These are phyloP conservation scores for Cheirogaleus major DNA, from an alignment of 2,797 vertebrate species.

Conservation along the genomic window DNA sequence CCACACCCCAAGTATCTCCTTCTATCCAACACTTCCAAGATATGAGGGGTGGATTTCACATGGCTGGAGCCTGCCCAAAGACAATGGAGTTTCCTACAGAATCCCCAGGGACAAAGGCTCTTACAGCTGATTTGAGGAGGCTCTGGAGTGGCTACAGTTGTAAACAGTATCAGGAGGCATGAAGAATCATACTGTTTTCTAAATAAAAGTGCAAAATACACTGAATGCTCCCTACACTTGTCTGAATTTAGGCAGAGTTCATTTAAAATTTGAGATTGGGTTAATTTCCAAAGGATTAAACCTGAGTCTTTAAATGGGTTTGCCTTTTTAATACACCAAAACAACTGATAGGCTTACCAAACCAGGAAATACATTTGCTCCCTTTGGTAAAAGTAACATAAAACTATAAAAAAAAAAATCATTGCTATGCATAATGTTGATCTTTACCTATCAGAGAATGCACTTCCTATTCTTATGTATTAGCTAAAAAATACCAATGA, in stretches of 20 bases:
- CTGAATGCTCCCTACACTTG: neutral
- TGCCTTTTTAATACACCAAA: conserved; percentile 45
- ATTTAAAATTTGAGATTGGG: neutral
- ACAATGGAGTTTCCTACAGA: neutral
- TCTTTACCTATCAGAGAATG: conserved; percentile 7
- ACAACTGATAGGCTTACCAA: neutral
- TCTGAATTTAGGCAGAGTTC: neutral
- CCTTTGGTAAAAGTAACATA: conserved; percentile 22
- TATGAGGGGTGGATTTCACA: neutral
- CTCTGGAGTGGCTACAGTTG: neutral
- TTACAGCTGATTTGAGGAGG: neutral
- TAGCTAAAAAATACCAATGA: conserved; percentile 33
- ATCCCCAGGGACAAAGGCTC: neutral
- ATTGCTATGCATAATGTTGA: neutral
- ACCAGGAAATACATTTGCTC: neutral
- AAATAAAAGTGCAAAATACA: neutral
- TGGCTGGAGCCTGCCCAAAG: neutral
- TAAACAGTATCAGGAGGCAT: neutral
- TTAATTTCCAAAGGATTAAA: conserved; percentile 53
- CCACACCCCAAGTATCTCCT: neutral
- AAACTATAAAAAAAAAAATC: neutral
- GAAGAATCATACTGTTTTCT: neutral
- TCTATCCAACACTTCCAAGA: neutral
- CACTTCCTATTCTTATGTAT: conserved; percentile 44
- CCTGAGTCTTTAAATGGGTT: neutral